phyloP scores from a whole-genome alignment of 2,888 invertebrate species.

The Apoda limacodes region DNA sequence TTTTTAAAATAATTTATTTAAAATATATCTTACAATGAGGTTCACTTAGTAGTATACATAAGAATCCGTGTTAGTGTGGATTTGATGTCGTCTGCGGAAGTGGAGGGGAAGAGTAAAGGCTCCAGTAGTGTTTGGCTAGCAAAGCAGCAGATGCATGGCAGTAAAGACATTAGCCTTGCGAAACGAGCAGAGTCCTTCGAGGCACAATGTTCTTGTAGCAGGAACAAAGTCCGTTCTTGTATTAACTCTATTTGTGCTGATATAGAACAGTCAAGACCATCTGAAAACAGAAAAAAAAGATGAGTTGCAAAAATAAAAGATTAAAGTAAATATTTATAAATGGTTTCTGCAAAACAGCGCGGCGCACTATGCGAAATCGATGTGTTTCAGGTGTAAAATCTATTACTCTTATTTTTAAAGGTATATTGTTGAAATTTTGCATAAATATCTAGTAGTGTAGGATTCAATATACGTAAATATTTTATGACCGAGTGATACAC shows the following conservation, averaged over 20 bases:
- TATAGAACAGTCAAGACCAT: slow-evolving; percentile 26
- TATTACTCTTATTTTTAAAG: no score
- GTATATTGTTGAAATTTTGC: no score
- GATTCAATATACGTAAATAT: no score
- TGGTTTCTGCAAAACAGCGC: no score
- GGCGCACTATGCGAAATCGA: no score
- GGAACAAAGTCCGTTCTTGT: slow-evolving; percentile 85
- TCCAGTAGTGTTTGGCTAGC: slow-evolving; percentile 48
- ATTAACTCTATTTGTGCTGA: slow-evolving; percentile 70
- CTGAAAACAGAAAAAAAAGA: slow-evolving; percentile 23
- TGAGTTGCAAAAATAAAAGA: no score
- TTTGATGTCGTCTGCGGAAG: slow-evolving; percentile 44
- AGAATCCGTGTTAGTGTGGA: slow-evolving; percentile 40
- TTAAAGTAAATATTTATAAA: no score
- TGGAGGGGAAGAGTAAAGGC: slow-evolving; percentile 83
- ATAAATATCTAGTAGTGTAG: no score
- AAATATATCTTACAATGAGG: no score
- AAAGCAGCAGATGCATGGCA: slow-evolving; percentile 72
- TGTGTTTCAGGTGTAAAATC: no score
- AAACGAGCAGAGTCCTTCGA: slow-evolving; percentile 69
- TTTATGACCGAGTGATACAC: no score
- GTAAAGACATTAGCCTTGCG: slow-evolving; percentile 78
- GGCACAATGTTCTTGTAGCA: slow-evolving; percentile 79
- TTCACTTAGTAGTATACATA: slow-evolving; percentile 34
- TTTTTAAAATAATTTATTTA: not conserved